Base-by-base conservation (phyloP, 2,888 invertebrate species). In the Ceramica pisi region DNA sequence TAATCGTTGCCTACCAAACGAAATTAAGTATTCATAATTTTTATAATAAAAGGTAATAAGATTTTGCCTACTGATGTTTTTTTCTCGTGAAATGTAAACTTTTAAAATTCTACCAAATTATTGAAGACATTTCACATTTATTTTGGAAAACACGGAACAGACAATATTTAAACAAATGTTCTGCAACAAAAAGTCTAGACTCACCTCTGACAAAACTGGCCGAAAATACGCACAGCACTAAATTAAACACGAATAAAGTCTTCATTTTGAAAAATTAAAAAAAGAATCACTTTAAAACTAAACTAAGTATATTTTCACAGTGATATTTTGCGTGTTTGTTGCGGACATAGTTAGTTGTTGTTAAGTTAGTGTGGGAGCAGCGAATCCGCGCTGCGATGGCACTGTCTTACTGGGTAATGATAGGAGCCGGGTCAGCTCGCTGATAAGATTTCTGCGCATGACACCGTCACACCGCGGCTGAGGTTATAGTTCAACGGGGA, bases 391-490 rank as follows among this genome's bases (percentile, higher is more conserved):
- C 67, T 66, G 48, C 80, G 77, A 80, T 64, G 67, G 59, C 86
- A 75, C 85, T 64, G 89, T 78, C 85, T 85, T 83, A 71, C 80
- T 82, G 50, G 31, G 83, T 82, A 88, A 85, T 91, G 92, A 87
- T 87, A 88, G 71, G 71, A 59, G 75, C 79, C 86, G 86, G 93
- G 93, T 93, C 92, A 92, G 74, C 79, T 51, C 41, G 12, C 75
- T 90, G 93, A 93, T 93, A 93, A 93, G 83, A 88, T 88, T 92
- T 93, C 92, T 92, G 93, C 93, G 93, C 93, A 93, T 91, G 90
- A 81, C 84, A 78, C 65, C 41, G 60, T 41, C 41, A 41, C 41
- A 41, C 69, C 31, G 59, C 38, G 67, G 21, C 66, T 8, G 56
- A 59, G 88, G 86, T 76, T 87, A 87, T 78, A 89, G 89, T 85